Evolutionary conservation across 2,797 vertebrate genomes (phyloP).

Genomic region (Microctenopoma steveboyesi): DNA sequence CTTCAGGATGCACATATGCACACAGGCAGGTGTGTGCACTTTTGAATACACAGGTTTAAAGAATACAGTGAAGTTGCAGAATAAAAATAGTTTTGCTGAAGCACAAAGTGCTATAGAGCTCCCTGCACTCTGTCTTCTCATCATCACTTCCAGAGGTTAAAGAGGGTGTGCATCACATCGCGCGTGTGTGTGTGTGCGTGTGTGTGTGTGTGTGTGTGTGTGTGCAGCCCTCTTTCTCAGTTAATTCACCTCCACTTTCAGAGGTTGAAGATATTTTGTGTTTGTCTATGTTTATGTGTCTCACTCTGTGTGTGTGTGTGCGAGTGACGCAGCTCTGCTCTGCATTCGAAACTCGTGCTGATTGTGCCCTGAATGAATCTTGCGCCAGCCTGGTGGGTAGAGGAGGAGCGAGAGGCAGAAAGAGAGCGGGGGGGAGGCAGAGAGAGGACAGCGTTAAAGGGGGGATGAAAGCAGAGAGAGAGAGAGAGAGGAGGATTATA

Average conservation of each 20-base stretch:
- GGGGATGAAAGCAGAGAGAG: conserved; percentile 69
- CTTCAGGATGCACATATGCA: conserved; percentile 11
- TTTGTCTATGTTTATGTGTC: conserved; percentile 44
- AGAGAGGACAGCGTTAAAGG: conserved; percentile 50
- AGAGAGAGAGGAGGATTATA: conserved; percentile 65
- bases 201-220: conserved; percentile 11
- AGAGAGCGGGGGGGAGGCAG: background rate
- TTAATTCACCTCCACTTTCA: conserved; percentile 66
- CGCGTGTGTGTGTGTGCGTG: conserved; percentile 10
- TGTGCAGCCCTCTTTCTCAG: conserved; percentile 33
- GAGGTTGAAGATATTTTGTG: conserved; percentile 62
- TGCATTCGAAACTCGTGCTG: conserved; percentile 77
- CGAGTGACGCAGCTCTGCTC: conserved; percentile 66
- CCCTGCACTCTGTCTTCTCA: conserved; percentile 65
- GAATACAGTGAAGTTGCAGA: conserved; percentile 53
- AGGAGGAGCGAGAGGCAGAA: conserved; percentile 25
- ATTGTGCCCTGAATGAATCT: conserved; percentile 80
- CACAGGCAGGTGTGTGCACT: conserved; percentile 24
- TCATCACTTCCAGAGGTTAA: conserved; percentile 76
- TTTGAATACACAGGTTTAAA: conserved; percentile 28
- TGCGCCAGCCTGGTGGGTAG: conserved; percentile 64
- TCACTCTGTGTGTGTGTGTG: conserved; percentile 36
- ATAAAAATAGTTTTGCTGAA: conserved; percentile 65
- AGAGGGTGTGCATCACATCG: conserved; percentile 51
- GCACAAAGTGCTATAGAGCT: conserved; percentile 47